These are phyloP conservation scores for Leucoraja erinaceus DNA, from an alignment of 2,113 vertebrate genomes.

Conservation along the genomic window DNA sequence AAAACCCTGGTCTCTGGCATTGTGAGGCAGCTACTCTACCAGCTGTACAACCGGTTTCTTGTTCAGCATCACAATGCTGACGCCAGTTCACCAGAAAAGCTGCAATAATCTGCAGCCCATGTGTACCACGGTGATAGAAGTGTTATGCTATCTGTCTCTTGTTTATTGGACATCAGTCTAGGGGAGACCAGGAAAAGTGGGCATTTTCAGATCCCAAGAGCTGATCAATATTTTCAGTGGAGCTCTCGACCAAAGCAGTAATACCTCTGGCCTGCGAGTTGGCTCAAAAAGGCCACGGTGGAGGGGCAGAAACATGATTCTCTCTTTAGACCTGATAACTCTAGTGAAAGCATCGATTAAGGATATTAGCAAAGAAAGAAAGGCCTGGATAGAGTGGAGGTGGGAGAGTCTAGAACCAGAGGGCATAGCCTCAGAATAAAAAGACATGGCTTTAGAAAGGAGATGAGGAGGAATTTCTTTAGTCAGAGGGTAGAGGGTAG, in stretches of 20 bases:
- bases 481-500: no score
- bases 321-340: neutral
- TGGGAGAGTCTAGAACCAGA: no score
- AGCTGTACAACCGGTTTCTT: neutral
- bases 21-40: no score
- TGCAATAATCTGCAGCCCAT: neutral
- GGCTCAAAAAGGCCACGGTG: neutral
- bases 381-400: no score
- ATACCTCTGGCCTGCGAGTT: neutral
- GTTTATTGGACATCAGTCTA: neutral
- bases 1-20: no score
- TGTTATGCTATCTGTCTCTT: neutral
- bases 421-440: no score
- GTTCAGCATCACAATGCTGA: neutral
- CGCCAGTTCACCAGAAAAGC: neutral
- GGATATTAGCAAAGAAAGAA: neutral
- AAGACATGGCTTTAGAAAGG: no score
- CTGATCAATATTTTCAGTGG: neutral
- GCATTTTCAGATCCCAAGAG: neutral
- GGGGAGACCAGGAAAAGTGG: neutral
- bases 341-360: neutral
- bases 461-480: no score
- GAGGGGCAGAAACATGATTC: neutral
- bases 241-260: neutral
- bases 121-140: neutral